Evolutionary conservation across 2,888 invertebrate genomes (phyloP).

Genomic region (Cactoblastis cactorum): DNA sequence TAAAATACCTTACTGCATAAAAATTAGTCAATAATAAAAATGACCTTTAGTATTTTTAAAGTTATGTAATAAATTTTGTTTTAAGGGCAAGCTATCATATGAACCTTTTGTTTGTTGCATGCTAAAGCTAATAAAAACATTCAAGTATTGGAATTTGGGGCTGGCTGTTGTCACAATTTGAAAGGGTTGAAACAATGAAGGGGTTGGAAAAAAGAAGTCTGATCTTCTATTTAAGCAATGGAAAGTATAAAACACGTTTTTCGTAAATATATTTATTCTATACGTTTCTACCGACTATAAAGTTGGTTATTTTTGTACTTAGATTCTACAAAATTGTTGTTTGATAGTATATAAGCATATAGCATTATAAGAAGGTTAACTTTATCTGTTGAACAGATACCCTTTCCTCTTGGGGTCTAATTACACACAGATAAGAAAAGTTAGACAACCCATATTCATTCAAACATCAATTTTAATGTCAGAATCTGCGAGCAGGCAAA

Average conservation of each 20-base stretch:
- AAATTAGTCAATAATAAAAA: background rate
- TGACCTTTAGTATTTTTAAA: background rate
- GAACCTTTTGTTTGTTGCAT: slow-evolving; percentile 62
- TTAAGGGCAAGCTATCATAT: slow-evolving; percentile 50
- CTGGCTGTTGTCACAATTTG: slow-evolving; percentile 72
- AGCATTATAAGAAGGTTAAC: slow-evolving; percentile 7
- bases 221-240: too few relatives aligned
- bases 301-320: background rate
- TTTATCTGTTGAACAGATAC: background rate
- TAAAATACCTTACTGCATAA: too few relatives aligned
- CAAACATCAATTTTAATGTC: slow-evolving; percentile 10
- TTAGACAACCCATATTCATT: slow-evolving; percentile 7
- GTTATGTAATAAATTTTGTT: slow-evolving; percentile 33
- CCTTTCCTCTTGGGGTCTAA: slow-evolving; percentile 10
- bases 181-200: too few relatives aligned
- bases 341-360: background rate
- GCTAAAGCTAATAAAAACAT: slow-evolving; percentile 61
- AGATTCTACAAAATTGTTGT: background rate
- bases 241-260: too few relatives aligned
- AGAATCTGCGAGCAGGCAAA: background rate
- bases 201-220: slow-evolving; percentile 55
- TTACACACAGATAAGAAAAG: too few relatives aligned
- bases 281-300: too few relatives aligned
- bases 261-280: too few relatives aligned
- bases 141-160: slow-evolving; percentile 70